Evolutionary conservation across 2,888 invertebrate genomes (phyloP).

Genomic region (Andrena praecox): DNA sequence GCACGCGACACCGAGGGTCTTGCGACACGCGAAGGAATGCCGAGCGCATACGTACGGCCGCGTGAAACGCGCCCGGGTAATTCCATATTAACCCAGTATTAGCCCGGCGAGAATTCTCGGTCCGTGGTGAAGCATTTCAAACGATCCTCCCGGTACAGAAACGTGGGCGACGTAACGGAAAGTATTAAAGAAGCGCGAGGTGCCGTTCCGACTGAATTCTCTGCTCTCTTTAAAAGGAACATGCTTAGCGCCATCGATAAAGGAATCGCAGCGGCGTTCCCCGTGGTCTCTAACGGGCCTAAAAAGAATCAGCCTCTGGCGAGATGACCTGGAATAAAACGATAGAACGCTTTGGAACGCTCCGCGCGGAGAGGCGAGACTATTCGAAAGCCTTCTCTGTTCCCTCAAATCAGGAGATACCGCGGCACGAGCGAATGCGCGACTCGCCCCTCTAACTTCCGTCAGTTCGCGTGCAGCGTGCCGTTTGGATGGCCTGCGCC

Average conservation of each 20-base stretch:
- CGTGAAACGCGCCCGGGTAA: constrained; percentile 33
- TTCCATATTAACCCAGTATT: constrained; percentile 54
- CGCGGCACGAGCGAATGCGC: constrained; percentile 80
- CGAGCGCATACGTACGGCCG: constrained; percentile 11
- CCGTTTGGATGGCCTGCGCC: constrained; percentile 66
- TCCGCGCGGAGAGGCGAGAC: constrained; percentile 61
- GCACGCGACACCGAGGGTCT: constrained; percentile 16
- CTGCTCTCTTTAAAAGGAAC: not conserved
- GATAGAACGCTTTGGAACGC: constrained; percentile 65
- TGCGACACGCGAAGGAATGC: constrained; percentile 61
- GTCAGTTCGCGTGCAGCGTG: constrained; percentile 59
- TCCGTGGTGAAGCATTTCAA: constrained; percentile 29
- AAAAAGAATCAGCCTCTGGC: not conserved
- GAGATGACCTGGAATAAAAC: not conserved
- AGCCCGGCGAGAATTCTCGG: constrained; percentile 13
- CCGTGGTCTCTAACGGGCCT: not conserved
- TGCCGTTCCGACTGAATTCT: not conserved
- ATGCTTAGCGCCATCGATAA: not conserved
- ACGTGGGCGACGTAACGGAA: not conserved
- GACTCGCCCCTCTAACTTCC: constrained; percentile 70
- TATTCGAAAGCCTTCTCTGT: constrained; percentile 76
- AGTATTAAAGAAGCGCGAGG: not conserved
- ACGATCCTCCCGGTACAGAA: constrained; percentile 9
- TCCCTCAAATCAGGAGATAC: constrained; percentile 81
- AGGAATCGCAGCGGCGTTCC: not conserved